These are phyloP conservation scores for Anoura caudifer DNA, from an alignment of 2,113 vertebrate species.

Conservation along the genomic window DNA sequence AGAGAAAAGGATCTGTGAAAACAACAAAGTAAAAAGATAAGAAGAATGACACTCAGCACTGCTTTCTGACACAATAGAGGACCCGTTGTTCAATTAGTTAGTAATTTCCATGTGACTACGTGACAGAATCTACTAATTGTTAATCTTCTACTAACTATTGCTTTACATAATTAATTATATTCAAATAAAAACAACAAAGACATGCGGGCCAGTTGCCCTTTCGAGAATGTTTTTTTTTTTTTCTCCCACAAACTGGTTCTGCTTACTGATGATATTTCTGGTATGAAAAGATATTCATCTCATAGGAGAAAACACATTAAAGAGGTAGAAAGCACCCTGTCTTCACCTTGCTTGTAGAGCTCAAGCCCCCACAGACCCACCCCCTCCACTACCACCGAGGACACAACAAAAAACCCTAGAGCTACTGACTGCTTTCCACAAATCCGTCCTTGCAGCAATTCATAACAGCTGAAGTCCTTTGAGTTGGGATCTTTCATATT, in stretches of 20 bases:
- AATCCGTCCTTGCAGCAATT: conserved; percentile 77
- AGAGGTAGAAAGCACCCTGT: conserved; percentile 79
- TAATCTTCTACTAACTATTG: conserved; percentile 93
- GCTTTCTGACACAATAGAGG: conserved; percentile 90
- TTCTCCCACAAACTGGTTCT: conserved; percentile 75
- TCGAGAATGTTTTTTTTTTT: conserved; percentile 78
- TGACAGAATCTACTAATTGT: conserved; percentile 96
- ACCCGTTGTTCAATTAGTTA: conserved; percentile 95
- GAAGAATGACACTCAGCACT: conserved; percentile 77
- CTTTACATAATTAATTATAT: conserved; percentile 97
- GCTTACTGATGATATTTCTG: conserved; percentile 85
- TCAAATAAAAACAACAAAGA: conserved; percentile 87
- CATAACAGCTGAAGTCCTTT: conserved; percentile 78
- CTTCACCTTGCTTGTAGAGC: conserved; percentile 79
- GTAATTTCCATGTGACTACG: conserved; percentile 93
- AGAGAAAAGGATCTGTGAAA: conserved; percentile 63
- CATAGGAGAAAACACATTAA: conserved; percentile 85
- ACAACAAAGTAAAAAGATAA: conserved; percentile 79
- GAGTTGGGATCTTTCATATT: conserved; percentile 84
- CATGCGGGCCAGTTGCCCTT: conserved; percentile 86
- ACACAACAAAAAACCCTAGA: conserved; percentile 67
- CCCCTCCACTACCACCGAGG: neutral
- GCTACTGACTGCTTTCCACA: conserved; percentile 76
- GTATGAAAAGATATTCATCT: conserved; percentile 80
- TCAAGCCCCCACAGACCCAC: too few relatives aligned